Evolutionary conservation across 2,888 invertebrate species (phyloP), one percentile per base, ranked within the genome.

Genomic region (Polyploca ridens): DNA sequence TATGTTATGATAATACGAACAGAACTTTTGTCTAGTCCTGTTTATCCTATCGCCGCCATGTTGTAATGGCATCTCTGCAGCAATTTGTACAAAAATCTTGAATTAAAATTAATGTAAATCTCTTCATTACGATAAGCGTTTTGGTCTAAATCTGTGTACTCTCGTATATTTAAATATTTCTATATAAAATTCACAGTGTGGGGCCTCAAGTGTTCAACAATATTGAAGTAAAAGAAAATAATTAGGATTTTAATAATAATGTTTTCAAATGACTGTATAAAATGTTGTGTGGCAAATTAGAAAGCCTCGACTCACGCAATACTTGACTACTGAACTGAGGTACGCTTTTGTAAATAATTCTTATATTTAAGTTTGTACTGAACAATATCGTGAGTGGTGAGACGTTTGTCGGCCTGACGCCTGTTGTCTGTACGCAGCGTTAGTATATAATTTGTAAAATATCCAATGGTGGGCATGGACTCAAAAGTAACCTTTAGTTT

Each of bases 261-360:
- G 61, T 41, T 61, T 61, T 78, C 72, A 74, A 73, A 64, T 66
- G 63, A 66, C 66, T 68, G 69, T 61, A 61, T 41, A 44, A 41
- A 78, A 64, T 75, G 78, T 78, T 78, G 86, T 86, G 83, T 84
- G 84, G 79, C 81, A 81, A 84, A 82, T 75, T 72, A 75, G 72
- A 61, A 63, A 71, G 81, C 82, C 84, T 61, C 54, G 54, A 62
- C 57, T 82, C 83, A 80, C 74, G 83, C 87, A 84, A 87, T 87
- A 86, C 78, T 72, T 27, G 38, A 64, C 38, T 67, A 66, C 64
- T 71, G 76, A 77, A 77, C 71, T 82, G 85, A 84, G 87, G 87
- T 89, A 82, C 79, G 89, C 88, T 89, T 61, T 86, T 93, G 93
- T 93, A 93, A 91, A 93, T 93, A 92, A 87, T 87, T 81, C 79